Percentiles rank a stretch among this genome's conserved stretches.
phyloP scores from a whole-genome alignment of 2,888 invertebrate species.

The Antheraea yamamai region DNA sequence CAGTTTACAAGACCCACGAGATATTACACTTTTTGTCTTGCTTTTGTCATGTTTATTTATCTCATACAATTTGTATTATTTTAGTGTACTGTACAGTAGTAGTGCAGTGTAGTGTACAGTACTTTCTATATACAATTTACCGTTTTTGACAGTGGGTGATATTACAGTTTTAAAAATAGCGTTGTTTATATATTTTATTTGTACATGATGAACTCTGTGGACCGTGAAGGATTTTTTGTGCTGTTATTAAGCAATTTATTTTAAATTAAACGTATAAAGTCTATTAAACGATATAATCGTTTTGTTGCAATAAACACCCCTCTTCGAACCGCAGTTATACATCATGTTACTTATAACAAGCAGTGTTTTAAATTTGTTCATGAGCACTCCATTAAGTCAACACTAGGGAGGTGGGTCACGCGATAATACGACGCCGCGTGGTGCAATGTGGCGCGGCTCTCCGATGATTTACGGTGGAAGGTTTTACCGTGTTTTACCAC shows the following conservation, averaged over 20 bases:
- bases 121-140: neutral
- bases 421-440: constrained; percentile 45
- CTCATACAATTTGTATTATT: neutral
- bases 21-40: constrained; percentile 48
- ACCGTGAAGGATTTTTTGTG: neutral
- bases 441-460: neutral
- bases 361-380: constrained; percentile 56
- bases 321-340: constrained; percentile 36
- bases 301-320: constrained; percentile 24
- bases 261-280: neutral
- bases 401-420: constrained; percentile 64
- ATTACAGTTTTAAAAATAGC: neutral
- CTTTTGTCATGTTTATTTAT: constrained; percentile 33
- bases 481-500: constrained; percentile 18
- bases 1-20: constrained; percentile 57
- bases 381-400: constrained; percentile 76
- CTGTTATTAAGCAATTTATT: neutral
- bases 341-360: constrained; percentile 58
- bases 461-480: constrained; percentile 46
- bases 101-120: too few relatives aligned
- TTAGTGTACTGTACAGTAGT: too few relatives aligned
- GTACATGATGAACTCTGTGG: neutral
- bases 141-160: neutral
- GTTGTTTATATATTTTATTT: neutral
- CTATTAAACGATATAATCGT: constrained; percentile 6